Conservation (phyloP, 2,888 invertebrate genomes). For the Chelonus formosanus region DNA sequence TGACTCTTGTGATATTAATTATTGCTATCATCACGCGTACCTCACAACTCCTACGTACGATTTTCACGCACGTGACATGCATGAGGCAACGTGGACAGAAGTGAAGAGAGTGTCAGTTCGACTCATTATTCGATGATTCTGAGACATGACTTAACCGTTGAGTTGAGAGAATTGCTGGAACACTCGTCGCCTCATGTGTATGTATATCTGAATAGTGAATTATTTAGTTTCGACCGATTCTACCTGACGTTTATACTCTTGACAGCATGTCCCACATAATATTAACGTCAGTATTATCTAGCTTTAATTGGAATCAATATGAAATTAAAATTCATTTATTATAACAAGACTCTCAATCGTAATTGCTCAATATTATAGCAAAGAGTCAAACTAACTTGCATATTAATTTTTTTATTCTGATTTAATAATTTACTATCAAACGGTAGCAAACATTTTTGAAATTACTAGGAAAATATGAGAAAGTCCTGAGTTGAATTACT, state of each 20-base stretch:
- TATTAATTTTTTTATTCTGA: neutral
- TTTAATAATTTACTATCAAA: too few species aligned
- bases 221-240: slow-evolving; percentile 10
- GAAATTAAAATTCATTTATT: too few species aligned
- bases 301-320: too few species aligned
- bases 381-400: neutral
- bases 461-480: too few species aligned
- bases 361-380: too few species aligned
- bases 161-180: too few species aligned
- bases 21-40: slow-evolving; percentile 49
- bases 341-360: too few species aligned
- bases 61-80: slow-evolving; percentile 37
- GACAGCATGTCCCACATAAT: neutral
- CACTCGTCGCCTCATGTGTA: neutral
- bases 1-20: slow-evolving; percentile 52
- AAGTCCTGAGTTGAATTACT: too few species aligned
- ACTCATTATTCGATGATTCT: too few species aligned
- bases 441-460: too few species aligned
- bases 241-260: neutral
- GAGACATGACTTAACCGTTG: too few species aligned
- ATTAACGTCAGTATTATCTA: neutral
- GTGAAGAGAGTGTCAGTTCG: neutral
- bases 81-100: slow-evolving; percentile 38
- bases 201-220: slow-evolving; percentile 2
- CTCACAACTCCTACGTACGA: slow-evolving; percentile 31